Evolutionary conservation across 2,888 invertebrate species (phyloP), one percentile per base, ranked within the genome.

Genomic region (Phlogophora meticulosa): DNA sequence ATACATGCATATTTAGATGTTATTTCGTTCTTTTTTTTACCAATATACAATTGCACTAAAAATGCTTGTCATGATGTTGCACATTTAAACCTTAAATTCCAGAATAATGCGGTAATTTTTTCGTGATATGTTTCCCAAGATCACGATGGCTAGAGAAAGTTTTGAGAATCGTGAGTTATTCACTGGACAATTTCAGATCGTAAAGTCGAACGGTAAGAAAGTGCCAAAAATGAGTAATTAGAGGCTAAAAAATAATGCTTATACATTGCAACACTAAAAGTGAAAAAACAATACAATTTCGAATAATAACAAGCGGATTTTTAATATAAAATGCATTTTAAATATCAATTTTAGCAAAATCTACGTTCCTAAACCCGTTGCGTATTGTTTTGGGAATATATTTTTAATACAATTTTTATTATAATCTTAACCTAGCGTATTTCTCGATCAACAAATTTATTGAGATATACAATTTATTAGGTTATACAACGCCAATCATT

Each of bases 261-360:
- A 46, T 66, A 66, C 40, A 63, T 42, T 13, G 59, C 75, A 75
- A 77, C 64, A 36, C 42, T 78, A 49, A 58, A 61, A 32, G 49
- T 63, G 43, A 64, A 58, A 55, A 63, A 78, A 46, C 51, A 65
- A 76, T 68, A 76, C 51, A 75, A 63, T 59, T 55, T 68, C 42
- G 38, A 64, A 56, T 38, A 53, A 80, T 75, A 78, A 2, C 71
- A 82, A 82, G 80, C 80, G 64, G 76, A 76, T 34, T 63, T 81
- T 74, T 79, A 73, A 80, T 80, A 83, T 72, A 83, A 82, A 80
- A 84, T 82, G 83, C 82, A 69, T 57, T 80, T 80, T 80, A 76
- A 81, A 80, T 84, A 83, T 82, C 82, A 83, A 84, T 83, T 84
- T 80, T 85, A 84, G 84, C 84, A 84, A 84, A 84, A 84, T 84